phyloP scores from a whole-genome alignment of 2,113 vertebrate genomes.

The Burhinus bistriatus region DNA sequence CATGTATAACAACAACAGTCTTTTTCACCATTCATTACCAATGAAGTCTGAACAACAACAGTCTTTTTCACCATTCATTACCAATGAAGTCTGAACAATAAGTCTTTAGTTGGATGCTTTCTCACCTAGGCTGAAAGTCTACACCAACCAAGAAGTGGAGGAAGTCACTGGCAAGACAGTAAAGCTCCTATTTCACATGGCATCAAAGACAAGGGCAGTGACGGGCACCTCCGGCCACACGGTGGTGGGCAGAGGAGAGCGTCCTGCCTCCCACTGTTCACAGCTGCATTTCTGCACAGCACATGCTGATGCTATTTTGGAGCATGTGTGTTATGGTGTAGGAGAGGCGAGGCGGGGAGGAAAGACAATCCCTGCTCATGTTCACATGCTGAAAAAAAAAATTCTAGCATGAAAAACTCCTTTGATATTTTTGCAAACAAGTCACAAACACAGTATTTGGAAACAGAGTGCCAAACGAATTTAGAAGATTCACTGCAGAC shows the following conservation, averaged over 20 bases:
- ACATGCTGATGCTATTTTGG: conserved; percentile 29
- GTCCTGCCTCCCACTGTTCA: background rate
- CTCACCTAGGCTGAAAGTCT: background rate
- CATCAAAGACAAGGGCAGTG: background rate
- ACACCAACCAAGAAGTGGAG: background rate
- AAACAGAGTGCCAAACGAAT: background rate
- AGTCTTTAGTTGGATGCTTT: background rate
- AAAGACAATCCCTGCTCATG: conserved; percentile 43
- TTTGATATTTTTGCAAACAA: background rate
- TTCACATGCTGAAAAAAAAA: conserved; percentile 14
- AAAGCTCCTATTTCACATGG: background rate
- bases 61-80: background rate
- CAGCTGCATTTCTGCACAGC: conserved; percentile 19
- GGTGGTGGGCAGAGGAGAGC: background rate
- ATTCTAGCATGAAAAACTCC: background rate
- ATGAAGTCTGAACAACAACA: background rate
- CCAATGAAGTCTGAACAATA: background rate
- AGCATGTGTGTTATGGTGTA: background rate
- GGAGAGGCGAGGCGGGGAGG: conserved; percentile 31
- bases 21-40: background rate
- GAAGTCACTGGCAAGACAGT: background rate
- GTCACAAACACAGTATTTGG: background rate
- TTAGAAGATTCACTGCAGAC: background rate
- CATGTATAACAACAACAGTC: accelerated
- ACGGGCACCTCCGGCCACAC: background rate